Base-by-base conservation (phyloP, 2,888 invertebrate genomes). In the Allygus modestus region DNA sequence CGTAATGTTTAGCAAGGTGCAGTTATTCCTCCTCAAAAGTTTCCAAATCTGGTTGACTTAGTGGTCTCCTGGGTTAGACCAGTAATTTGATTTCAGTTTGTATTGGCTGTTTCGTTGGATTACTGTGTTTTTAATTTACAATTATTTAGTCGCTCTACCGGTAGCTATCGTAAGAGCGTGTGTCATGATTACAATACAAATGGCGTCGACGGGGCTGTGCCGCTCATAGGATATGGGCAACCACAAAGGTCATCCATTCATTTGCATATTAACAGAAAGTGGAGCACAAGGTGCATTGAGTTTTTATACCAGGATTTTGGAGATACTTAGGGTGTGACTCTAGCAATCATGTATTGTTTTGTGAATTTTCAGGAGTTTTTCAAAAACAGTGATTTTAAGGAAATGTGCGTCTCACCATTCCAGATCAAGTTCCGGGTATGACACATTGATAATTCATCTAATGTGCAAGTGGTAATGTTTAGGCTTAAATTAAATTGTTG, bases 181-280 rank as follows among this genome's bases (percentile, higher is more conserved):
- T 28, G 65, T 65, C 65, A 15, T 65, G 65, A 65, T 65, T 65
- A 65, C 65, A 65, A 65, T 65, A 58, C 58, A 58, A 58, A 58
- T 23, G 12, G 17, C 28, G 65, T 65, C 17, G 1, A 65, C 4
- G 17, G 65, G 12, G 0, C n/a, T 31, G 65, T 4, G 4, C 4
- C 17, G 28, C 65, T 65, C 58, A 20, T 51, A 71, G 79, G 79
- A 58, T 79, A 51, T 79, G 54, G 79, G 12, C 23, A 65, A 15
- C 65, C 15, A n/a, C 51, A 43, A 31, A 26, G 79, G 58, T 51
- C 54, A 79, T 46, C 20, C 33, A 51, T 46, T 51, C 43, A 51
- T 79, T 79, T 54, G 31, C 79, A 79, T 51, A 46, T 79, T 51
- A 51, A 20, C 46, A 37, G 69, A 31, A 61, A 61, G 61, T 69